phyloP scores from a whole-genome alignment of 2,113 vertebrate species.

The Lanius collurio region DNA sequence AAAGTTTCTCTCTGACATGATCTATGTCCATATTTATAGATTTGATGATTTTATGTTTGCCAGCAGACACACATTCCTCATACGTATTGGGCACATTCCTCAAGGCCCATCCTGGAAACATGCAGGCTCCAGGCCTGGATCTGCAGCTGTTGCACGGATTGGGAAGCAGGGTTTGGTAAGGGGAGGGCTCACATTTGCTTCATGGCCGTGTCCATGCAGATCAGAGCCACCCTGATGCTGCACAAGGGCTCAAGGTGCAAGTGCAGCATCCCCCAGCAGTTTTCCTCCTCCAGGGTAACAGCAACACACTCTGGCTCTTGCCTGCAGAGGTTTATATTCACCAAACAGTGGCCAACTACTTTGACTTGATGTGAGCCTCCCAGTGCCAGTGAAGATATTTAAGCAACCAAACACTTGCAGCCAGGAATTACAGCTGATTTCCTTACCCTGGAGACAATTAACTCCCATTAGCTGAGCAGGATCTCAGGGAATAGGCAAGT shows the following conservation, averaged over 20 bases:
- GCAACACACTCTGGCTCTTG: not conserved
- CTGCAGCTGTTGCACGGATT: accelerated
- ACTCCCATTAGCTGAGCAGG: not conserved
- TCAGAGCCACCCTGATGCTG: not conserved
- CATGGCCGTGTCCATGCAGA: accelerated
- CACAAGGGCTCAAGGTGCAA: not conserved
- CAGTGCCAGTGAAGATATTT: not conserved
- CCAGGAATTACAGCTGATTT: not conserved
- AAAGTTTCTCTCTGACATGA: not conserved
- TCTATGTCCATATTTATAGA: not conserved
- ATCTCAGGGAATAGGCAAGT: not conserved
- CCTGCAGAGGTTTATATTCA: not conserved
- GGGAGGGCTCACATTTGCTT: not conserved
- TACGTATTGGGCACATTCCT: not conserved
- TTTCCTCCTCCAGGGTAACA: not conserved
- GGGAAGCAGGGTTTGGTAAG: not conserved
- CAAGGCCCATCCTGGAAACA: not conserved
- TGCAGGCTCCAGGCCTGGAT: accelerated
- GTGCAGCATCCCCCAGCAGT: not conserved
- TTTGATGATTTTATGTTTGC: not conserved
- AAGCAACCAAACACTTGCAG: not conserved
- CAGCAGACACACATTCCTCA: not conserved
- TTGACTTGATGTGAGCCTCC: not conserved
- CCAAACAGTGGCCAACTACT: not conserved
- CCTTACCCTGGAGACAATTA: conserved; percentile 7